Base-by-base conservation (phyloP, 2,888 invertebrate species). In the Panzeria rudis region DNA sequence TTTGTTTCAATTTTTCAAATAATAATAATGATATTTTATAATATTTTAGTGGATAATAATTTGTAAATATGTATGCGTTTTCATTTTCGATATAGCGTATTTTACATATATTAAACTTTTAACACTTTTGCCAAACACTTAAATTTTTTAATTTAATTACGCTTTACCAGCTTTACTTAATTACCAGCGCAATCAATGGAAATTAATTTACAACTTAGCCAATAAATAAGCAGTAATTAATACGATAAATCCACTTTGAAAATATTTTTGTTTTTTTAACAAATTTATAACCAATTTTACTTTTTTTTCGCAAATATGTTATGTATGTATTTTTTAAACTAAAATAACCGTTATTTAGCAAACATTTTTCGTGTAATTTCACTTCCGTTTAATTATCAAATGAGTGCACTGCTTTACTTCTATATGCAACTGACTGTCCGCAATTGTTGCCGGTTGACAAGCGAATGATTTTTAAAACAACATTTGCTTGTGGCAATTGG, bases 401-500 rank as follows among this genome's bases (percentile, higher is more conserved):
- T 50, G 25, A 50, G 17, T 38, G 2, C n/a, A n/a, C n/a, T n/a
- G n/a, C 29, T 41, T 35, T 13, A 38, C 25, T 47, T 50, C 35
- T 17, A n/a, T 15, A 35, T 0, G 7, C 35, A 7, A 50, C 47
- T 20, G n/a, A 6, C 69, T 17, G 54, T 69, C 68, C 69, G 29
- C 29, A 44, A 25, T 68, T 78, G 50, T 73, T 73, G 73, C 54
- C 78, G 85, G 73, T 75, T 64, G 68, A 73, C 66, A n/a, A 73
- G 61, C 73, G 78, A 85, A 85, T 85, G 85, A 78, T 59, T 78
- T 38, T 56, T 15, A n/a, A 61, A 56, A 35, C 44, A 35, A 15
- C 61, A 62, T 44, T 50, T 68, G 32, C 47, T 54, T 15, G 17
- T 9, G 13, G 35, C 62, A 32, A 54, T 32, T 62, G 35, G 59